These are phyloP conservation scores for Tipula vernalis DNA, from an alignment of 2,888 invertebrate genomes.

Conservation along the genomic window DNA sequence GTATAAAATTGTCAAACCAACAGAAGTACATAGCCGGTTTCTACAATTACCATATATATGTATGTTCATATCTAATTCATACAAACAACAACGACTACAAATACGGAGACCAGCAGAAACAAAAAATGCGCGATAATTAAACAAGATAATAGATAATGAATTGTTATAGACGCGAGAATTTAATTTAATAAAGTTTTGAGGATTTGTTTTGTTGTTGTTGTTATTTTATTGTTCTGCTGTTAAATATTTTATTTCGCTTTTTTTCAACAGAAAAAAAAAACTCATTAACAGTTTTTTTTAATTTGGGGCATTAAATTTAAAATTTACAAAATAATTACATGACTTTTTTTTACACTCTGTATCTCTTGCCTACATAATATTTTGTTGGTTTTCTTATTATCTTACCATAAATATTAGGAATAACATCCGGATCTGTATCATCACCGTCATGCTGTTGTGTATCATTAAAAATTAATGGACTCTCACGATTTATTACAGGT, in stretches of 20 bases:
- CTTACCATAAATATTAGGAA: constrained; percentile 78
- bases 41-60: background rate
- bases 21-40: no score
- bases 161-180: background rate
- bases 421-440: constrained; percentile 77
- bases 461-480: constrained; percentile 26
- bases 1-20: no score
- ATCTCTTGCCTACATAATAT: background rate
- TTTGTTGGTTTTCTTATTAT: constrained; percentile 31
- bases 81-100: background rate
- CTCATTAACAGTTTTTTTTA: background rate
- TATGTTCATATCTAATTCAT: background rate
- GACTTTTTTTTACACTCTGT: background rate
- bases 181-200: background rate
- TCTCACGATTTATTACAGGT: constrained; percentile 29
- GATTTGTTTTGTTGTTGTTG: background rate
- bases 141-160: background rate
- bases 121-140: background rate
- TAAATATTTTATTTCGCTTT: background rate
- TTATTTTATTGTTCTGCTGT: background rate
- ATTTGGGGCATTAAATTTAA: background rate
- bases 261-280: background rate
- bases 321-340: background rate
- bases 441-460: constrained; percentile 21
- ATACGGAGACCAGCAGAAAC: background rate